Conservation (phyloP, 1,140 invertebrate genomes). For the Trialeurodes vaporariorum region DNA sequence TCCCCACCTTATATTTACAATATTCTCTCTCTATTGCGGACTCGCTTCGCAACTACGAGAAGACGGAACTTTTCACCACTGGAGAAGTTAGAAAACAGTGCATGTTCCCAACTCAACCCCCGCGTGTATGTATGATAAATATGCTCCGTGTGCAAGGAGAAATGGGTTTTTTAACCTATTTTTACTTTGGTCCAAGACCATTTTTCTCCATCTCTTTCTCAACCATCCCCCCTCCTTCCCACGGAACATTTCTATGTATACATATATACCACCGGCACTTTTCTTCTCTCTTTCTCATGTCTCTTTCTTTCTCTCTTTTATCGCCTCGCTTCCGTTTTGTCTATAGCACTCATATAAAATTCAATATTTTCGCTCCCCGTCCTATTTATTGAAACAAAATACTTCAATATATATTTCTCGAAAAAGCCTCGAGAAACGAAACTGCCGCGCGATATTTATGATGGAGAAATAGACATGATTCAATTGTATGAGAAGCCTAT, state of each 20-base stretch:
- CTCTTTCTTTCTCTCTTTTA: slow-evolving; percentile 1
- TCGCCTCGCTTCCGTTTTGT: background rate
- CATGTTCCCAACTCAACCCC: too few species aligned
- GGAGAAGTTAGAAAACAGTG: too few species aligned
- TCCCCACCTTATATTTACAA: too few species aligned
- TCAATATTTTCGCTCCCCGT: background rate
- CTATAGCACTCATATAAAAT: background rate
- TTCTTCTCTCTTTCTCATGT: slow-evolving; percentile 1
- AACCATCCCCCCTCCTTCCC: slow-evolving; percentile 2
- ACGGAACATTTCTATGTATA: slow-evolving; percentile 1
- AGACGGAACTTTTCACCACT: too few species aligned
- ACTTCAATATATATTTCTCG: too few species aligned
- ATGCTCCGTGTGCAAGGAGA: background rate
- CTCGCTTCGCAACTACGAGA: too few species aligned
- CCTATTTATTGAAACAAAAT: background rate
- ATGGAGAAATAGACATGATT: too few species aligned
- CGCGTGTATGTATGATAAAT: too few species aligned
- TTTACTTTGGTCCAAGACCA: background rate
- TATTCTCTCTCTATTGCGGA: too few species aligned
- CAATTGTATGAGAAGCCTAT: too few species aligned
- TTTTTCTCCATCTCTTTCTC: slow-evolving; percentile 6
- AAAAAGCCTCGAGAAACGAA: too few species aligned
- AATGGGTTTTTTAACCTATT: background rate
- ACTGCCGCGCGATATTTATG: too few species aligned
- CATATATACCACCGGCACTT: background rate